These are phyloP conservation scores for Phyto melanocephala DNA, from an alignment of 2,888 invertebrate species.

Conservation along the genomic window DNA sequence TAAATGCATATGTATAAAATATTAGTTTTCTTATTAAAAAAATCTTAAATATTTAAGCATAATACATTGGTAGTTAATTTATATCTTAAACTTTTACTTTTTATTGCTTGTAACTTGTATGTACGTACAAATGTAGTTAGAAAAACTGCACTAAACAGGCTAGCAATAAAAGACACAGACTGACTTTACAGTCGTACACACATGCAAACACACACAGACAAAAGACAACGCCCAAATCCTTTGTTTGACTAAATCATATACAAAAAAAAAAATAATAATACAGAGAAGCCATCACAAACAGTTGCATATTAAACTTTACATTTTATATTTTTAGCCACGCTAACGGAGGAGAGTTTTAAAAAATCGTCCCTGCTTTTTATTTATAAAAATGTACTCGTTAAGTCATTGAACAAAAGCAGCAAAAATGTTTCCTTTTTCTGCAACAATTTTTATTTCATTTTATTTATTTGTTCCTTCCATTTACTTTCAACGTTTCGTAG, in stretches of 20 bases:
- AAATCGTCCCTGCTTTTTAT: slow-evolving; percentile 1
- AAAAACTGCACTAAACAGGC: background rate
- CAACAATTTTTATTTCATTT: slow-evolving; percentile 45
- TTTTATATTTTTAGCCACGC: slow-evolving; percentile 46
- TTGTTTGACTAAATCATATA: slow-evolving; percentile 46
- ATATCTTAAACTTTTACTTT: slow-evolving; percentile 38
- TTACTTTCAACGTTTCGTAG: slow-evolving; percentile 3
- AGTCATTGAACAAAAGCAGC: slow-evolving; percentile 36
- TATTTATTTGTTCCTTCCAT: background rate
- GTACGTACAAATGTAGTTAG: slow-evolving; percentile 6
- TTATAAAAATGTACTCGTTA: background rate
- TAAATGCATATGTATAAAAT: background rate
- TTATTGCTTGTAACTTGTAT: slow-evolving; percentile 3
- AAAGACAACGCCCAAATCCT: slow-evolving; percentile 63
- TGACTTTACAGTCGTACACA: background rate
- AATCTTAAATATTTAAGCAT: background rate
- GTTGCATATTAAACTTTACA: slow-evolving; percentile 27
- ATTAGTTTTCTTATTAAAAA: background rate
- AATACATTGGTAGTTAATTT: background rate
- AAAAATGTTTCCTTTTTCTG: slow-evolving; percentile 44
- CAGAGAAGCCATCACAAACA: background rate
- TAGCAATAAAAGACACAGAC: background rate
- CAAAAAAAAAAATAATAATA: too few relatives aligned
- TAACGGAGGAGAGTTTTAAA: slow-evolving; percentile 29
- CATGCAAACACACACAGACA: background rate